Conservation (phyloP, 2,113 vertebrate genomes). For the Channa argus region DNA sequence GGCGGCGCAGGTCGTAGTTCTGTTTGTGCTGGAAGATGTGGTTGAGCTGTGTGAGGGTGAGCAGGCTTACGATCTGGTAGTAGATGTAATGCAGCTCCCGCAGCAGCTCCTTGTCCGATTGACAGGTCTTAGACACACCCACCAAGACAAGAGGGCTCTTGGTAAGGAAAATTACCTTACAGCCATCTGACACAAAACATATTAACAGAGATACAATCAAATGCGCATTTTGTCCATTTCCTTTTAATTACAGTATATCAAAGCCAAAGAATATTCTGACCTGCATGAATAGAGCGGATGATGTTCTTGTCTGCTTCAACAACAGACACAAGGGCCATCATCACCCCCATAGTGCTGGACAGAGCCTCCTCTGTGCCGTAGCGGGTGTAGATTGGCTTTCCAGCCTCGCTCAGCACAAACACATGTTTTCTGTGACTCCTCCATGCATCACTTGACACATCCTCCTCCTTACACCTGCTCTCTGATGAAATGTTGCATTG, state of each 20-base stretch:
- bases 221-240: background rate
- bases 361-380: constrained; percentile 96
- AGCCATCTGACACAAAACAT: constrained; percentile 86
- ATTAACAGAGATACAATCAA: background rate
- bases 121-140: constrained; percentile 89
- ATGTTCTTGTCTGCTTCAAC: constrained; percentile 93
- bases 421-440: constrained; percentile 93
- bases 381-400: constrained; percentile 97
- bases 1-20: constrained; percentile 95
- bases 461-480: constrained; percentile 85
- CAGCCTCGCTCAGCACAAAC: constrained; percentile 96
- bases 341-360: constrained; percentile 97
- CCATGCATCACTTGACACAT: constrained; percentile 90
- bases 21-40: constrained; percentile 96
- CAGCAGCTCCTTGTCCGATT: constrained; percentile 93
- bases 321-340: constrained; percentile 97
- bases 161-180: constrained; percentile 95
- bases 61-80: constrained; percentile 97
- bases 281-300: constrained; percentile 96
- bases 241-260: background rate
- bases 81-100: constrained; percentile 98
- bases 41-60: constrained; percentile 95
- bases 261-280: constrained; percentile 71
- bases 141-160: constrained; percentile 96
- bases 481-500: constrained; percentile 53